These are phyloP conservation scores for Entomyzon cyanotis DNA, from an alignment of 2,113 vertebrate genomes.

Conservation along the genomic window DNA sequence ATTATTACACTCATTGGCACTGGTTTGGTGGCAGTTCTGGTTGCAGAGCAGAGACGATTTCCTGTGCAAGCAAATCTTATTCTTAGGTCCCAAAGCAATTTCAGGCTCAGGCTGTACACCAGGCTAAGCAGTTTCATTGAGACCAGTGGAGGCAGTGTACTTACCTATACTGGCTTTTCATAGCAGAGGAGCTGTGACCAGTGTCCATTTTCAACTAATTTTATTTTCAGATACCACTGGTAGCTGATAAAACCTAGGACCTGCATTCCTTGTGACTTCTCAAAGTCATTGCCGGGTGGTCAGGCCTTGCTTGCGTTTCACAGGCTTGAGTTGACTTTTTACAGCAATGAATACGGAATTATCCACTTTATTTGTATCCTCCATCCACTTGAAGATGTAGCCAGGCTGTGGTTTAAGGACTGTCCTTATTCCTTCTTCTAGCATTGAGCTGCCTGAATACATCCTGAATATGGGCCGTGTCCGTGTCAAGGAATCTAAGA, in stretches of 20 bases:
- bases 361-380: background rate
- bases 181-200: background rate
- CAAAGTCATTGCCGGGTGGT: background rate
- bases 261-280: background rate
- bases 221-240: background rate
- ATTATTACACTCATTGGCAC: background rate
- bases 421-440: conserved; percentile 43
- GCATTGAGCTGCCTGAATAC: conserved; percentile 77
- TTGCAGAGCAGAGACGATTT: background rate
- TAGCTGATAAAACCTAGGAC: background rate
- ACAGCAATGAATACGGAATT: background rate
- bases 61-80: background rate
- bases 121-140: background rate
- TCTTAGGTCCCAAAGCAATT: background rate
- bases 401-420: background rate
- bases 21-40: background rate
- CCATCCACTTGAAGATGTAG: background rate
- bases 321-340: background rate
- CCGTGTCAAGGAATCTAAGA: conserved; percentile 52
- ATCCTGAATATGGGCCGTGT: conserved; percentile 80
- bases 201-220: background rate
- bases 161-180: background rate
- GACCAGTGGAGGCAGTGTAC: background rate
- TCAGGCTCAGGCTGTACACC: background rate
- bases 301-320: background rate